Evolutionary conservation across 2,888 invertebrate species (phyloP).

Genomic region (Rhamnusium bicolor): DNA sequence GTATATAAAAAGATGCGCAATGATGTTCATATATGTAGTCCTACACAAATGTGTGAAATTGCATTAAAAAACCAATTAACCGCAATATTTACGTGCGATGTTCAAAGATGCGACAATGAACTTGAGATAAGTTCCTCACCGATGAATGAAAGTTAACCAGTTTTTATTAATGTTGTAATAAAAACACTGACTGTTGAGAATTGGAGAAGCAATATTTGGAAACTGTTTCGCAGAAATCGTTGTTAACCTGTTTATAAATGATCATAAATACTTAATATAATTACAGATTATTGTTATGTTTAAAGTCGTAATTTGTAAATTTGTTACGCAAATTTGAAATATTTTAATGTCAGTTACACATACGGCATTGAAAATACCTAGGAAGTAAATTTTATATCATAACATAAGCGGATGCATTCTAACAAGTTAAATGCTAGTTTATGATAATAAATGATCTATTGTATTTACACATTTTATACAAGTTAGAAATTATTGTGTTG

Average conservation of each 20-base stretch:
- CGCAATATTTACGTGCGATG: background rate
- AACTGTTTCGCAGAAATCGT: background rate
- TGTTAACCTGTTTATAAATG: background rate
- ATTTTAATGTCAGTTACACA: background rate
- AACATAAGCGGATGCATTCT: slow-evolving; percentile 10
- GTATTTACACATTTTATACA: background rate
- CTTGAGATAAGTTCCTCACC: slow-evolving; percentile 36
- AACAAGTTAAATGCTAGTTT: background rate
- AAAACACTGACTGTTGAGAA: background rate
- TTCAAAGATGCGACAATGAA: slow-evolving; percentile 35
- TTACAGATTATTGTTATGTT: background rate
- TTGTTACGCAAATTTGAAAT: background rate
- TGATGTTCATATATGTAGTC: background rate
- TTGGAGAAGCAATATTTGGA: background rate
- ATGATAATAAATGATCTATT: background rate
- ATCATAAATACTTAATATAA: background rate
- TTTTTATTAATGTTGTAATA: slow-evolving; percentile 11
- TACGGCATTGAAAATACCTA: background rate
- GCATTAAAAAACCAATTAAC: slow-evolving; percentile 6
- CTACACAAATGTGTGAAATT: background rate
- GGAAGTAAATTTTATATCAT: slow-evolving; percentile 22
- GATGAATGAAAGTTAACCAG: slow-evolving; percentile 32
- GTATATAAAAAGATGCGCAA: background rate
- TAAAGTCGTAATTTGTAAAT: background rate
- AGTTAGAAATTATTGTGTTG: background rate